phyloP scores from a whole-genome alignment of 2,888 invertebrate genomes.

The Cheilosia urbana region DNA sequence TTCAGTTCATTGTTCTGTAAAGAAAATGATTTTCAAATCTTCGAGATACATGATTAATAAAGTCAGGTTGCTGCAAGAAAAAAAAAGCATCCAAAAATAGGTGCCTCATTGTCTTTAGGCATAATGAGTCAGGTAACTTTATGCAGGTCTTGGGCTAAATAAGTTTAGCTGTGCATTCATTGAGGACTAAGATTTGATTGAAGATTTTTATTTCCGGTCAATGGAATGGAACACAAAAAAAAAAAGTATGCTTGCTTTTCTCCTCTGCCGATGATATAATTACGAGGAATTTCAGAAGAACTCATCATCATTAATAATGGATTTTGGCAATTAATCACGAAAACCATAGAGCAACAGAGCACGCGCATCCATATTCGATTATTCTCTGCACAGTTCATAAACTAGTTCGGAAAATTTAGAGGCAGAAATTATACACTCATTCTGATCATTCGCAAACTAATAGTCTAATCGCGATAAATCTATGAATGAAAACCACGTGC shows the following conservation, averaged over 20 bases:
- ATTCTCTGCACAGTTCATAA: conserved; percentile 17
- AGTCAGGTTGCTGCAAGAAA: too few species aligned
- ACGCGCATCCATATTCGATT: neutral
- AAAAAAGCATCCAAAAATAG: too few species aligned
- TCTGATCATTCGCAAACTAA: neutral
- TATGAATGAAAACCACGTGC: conserved; percentile 41
- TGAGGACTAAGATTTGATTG: too few species aligned
- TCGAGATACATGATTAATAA: too few species aligned
- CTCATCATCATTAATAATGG: conserved; percentile 47
- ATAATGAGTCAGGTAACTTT: too few species aligned
- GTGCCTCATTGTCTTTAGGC: too few species aligned
- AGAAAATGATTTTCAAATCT: too few species aligned
- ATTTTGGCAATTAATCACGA: conserved; percentile 35
- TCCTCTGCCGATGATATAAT: conserved; percentile 33
- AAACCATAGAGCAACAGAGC: conserved; percentile 18
- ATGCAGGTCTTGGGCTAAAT: too few species aligned
- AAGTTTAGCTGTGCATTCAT: too few species aligned
- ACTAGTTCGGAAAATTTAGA: neutral
- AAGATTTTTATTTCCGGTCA: too few species aligned
- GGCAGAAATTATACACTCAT: neutral
- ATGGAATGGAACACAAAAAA: too few species aligned
- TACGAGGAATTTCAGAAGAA: conserved; percentile 33
- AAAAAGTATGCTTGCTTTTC: neutral
- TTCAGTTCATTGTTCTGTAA: too few species aligned
- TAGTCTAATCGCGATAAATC: neutral